Conservation (phyloP, 2,797 vertebrate genomes). For the Podarcis lilfordi region DNA sequence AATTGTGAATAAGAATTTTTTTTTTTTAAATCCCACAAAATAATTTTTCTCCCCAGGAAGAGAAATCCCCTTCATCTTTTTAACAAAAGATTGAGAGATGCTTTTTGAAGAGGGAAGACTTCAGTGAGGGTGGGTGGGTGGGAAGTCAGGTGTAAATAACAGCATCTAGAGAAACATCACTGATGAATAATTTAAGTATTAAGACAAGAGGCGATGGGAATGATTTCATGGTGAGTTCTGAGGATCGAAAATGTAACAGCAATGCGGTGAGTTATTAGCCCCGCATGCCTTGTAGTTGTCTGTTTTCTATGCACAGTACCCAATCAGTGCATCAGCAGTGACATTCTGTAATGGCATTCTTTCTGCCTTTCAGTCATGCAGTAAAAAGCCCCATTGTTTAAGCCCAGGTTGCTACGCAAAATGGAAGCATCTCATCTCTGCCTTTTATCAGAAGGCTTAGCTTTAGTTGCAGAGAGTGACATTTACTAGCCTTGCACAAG, state of each 20-base stretch:
- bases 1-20: background rate
- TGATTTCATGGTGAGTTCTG: background rate
- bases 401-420: slow-evolving; percentile 28
- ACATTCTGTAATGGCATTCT: slow-evolving; percentile 2
- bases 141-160: slow-evolving; percentile 8
- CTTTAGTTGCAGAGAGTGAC: background rate
- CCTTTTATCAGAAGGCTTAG: slow-evolving; percentile 11
- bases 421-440: slow-evolving; percentile 1
- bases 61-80: background rate
- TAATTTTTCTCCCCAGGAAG: slow-evolving; percentile 19
- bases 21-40: background rate
- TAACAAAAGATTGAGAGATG: slow-evolving; percentile 13
- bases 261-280: slow-evolving; percentile 28
- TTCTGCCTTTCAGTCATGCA: slow-evolving; percentile 13
- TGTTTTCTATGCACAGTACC: slow-evolving; percentile 27
- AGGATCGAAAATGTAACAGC: background rate
- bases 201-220: background rate
- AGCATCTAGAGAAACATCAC: slow-evolving; percentile 1
- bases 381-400: slow-evolving; percentile 12
- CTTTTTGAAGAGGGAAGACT: background rate
- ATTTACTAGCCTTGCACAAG: slow-evolving; percentile 27
- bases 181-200: slow-evolving; percentile 5
- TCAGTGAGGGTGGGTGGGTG: background rate
- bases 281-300: background rate
- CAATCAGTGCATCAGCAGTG: slow-evolving; percentile 35